These are phyloP conservation scores for Merops nubicus DNA, from an alignment of 2,113 vertebrate genomes.

Conservation along the genomic window DNA sequence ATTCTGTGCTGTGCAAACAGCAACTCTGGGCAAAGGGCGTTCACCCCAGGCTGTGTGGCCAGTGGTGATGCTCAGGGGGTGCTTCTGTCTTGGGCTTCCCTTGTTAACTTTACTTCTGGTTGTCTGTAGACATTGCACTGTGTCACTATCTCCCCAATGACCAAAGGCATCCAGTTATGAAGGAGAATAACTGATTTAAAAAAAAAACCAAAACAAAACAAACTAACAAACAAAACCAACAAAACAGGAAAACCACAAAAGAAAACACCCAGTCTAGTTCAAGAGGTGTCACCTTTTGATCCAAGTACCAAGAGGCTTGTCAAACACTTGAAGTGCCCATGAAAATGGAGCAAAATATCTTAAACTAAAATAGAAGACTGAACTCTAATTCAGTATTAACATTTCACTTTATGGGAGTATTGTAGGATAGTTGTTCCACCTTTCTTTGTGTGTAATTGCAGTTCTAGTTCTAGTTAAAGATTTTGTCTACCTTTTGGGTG, in stretches of 20 bases:
- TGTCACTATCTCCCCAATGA: neutral
- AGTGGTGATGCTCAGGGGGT: neutral
- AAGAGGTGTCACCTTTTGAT: neutral
- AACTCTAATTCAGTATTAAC: neutral
- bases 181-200: neutral
- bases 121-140: neutral
- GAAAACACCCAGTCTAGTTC: neutral
- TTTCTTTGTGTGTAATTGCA: neutral
- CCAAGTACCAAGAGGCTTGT: neutral
- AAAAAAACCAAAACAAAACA: no score
- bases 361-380: neutral
- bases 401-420: neutral
- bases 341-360: neutral
- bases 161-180: constrained; percentile 33
- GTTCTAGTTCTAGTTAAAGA: neutral
- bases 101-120: neutral
- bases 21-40: constrained; percentile 41
- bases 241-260: neutral
- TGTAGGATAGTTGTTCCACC: neutral
- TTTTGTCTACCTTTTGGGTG: neutral
- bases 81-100: neutral
- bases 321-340: neutral
- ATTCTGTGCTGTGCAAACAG: constrained; percentile 59
- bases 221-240: no score
- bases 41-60: neutral